Percentiles rank a stretch among this genome's conserved stretches.
These are phyloP conservation scores for Epinephelus malabaricus DNA, from an alignment of 2,797 vertebrate species.

Conservation along the genomic window DNA sequence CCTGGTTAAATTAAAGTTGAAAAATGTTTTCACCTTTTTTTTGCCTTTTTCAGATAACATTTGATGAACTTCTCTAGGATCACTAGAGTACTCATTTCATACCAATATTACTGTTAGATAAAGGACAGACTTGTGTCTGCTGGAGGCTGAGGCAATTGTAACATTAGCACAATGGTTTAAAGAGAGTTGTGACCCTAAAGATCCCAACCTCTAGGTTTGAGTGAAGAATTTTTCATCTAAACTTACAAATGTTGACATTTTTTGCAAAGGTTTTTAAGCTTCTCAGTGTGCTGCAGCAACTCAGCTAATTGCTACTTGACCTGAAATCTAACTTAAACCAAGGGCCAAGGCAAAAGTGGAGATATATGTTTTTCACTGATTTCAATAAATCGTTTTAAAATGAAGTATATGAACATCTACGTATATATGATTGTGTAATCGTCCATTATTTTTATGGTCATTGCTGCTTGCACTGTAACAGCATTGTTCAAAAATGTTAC, in stretches of 20 bases:
- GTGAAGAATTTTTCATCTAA: background rate
- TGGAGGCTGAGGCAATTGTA: too few relatives aligned
- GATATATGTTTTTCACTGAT: background rate
- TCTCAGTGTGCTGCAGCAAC: background rate
- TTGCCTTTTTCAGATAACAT: too few relatives aligned
- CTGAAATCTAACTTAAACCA: background rate
- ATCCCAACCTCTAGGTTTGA: background rate
- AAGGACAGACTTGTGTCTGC: too few relatives aligned
- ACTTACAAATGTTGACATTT: background rate
- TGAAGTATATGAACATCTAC: background rate
- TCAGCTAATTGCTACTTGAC: background rate
- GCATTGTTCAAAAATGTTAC: conserved; percentile 29
- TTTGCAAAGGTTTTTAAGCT: background rate
- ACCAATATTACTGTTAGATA: too few relatives aligned
- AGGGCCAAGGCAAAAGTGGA: background rate
- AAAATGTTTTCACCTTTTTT: too few relatives aligned
- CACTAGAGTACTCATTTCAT: too few relatives aligned
- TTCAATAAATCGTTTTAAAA: background rate
- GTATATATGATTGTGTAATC: background rate
- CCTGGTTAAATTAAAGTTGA: too few relatives aligned
- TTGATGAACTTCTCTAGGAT: too few relatives aligned
- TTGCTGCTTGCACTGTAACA: conserved; percentile 1
- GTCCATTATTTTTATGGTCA: background rate
- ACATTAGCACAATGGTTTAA: background rate
- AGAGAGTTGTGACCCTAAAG: background rate